phyloP scores from a whole-genome alignment of 2,888 invertebrate species.

The Candidula unifasciata region DNA sequence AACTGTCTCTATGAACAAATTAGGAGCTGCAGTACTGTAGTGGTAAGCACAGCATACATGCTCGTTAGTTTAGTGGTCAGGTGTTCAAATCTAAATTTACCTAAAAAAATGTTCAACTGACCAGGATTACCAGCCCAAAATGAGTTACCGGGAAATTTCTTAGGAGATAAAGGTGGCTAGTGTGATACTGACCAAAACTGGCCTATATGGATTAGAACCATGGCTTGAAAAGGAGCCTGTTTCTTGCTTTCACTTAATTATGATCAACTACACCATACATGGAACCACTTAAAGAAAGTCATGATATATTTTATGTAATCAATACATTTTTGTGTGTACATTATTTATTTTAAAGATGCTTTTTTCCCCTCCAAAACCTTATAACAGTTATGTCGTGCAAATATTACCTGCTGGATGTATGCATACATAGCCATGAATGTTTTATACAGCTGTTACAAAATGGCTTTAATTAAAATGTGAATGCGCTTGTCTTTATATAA shows the following conservation, averaged over 20 bases:
- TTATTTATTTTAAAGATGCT: not conserved
- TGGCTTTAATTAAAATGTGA: not conserved
- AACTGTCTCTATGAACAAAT: no score
- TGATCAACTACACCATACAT: not conserved
- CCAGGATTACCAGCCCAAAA: not conserved
- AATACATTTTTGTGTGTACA: not conserved
- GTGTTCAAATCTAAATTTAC: no score
- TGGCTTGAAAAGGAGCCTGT: no score
- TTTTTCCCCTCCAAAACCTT: not conserved
- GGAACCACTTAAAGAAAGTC: not conserved
- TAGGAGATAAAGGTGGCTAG: not conserved
- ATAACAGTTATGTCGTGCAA: not conserved
- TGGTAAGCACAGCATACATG: no score
- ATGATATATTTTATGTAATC: not conserved
- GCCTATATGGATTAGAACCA: no score
- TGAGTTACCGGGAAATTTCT: not conserved
- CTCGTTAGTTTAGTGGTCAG: no score
- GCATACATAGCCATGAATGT: not conserved
- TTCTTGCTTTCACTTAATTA: not conserved
- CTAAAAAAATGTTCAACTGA: no score
- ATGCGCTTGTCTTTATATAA: not conserved
- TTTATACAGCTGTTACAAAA: not conserved
- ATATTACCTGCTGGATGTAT: no score
- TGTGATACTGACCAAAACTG: not conserved
- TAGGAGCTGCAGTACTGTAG: no score